A percentile compares a stretch with the other conserved stretches of the same genome.
Evolutionary conservation across 2,113 vertebrate species (phyloP).

Genomic region (Ivindomyrus marchei): DNA sequence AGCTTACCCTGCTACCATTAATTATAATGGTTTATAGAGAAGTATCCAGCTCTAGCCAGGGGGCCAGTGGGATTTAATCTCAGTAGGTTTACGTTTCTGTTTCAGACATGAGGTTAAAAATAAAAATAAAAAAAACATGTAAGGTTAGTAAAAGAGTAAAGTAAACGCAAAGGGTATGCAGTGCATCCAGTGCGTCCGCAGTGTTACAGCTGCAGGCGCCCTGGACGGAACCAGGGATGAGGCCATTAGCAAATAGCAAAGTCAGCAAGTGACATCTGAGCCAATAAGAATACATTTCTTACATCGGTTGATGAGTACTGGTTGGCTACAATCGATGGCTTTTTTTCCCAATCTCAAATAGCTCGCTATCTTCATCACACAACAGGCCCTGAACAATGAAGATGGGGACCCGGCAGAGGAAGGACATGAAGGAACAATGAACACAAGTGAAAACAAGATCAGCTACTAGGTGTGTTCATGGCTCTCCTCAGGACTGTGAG

Average conservation of each 20-base stretch:
- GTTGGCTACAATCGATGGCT: not conserved
- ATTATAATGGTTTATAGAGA: not conserved
- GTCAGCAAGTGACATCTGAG: not conserved
- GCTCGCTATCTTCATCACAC: not conserved
- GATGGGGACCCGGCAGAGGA: not conserved
- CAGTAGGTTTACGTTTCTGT: not conserved
- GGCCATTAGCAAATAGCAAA: not conserved
- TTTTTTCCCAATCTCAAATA: not conserved
- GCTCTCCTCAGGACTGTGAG: not conserved
- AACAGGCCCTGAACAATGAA: not conserved
- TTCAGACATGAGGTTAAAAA: not conserved
- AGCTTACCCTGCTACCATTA: not conserved
- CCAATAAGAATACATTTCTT: not conserved
- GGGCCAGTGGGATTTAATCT: not conserved
- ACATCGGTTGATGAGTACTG: not conserved
- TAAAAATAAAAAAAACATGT: too few species aligned
- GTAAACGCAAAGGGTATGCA: not conserved
- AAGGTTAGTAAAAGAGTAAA: not conserved
- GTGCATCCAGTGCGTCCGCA: not conserved
- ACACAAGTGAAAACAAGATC: not conserved
- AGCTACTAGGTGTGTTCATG: not conserved
- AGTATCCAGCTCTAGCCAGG: not conserved
- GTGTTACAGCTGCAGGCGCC: not conserved
- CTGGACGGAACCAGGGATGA: not conserved
- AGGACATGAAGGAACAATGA: not conserved